Evolutionary conservation across 2,113 vertebrate genomes (phyloP).

Genomic region (Podilymbus podiceps): DNA sequence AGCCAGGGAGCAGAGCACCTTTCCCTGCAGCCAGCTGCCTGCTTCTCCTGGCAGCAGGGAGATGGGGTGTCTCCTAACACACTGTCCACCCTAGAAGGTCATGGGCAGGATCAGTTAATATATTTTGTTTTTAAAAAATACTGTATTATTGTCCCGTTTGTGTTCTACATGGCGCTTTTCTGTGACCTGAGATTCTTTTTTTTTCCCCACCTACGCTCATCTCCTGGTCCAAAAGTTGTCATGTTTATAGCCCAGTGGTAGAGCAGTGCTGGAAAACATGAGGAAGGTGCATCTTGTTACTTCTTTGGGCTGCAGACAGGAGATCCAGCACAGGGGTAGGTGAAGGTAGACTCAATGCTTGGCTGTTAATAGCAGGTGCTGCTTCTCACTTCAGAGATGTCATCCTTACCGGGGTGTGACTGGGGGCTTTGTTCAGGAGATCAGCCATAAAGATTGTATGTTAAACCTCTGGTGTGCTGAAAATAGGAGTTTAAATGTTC

Average conservation of each 20-base stretch:
- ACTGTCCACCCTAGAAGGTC: not conserved
- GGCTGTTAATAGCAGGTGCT: not conserved
- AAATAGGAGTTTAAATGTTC: not conserved
- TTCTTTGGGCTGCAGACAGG: not conserved
- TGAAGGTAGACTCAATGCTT: not conserved
- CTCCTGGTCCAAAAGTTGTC: not conserved
- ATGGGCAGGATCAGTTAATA: not conserved
- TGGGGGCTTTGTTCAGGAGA: not conserved
- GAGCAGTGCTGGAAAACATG: not conserved
- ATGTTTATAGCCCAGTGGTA: not conserved
- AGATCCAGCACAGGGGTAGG: not conserved
- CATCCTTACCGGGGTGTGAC: not conserved
- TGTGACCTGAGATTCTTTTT: not conserved
- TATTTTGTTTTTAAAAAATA: fast-evolving
- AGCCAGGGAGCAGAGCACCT: not conserved
- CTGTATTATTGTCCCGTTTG: not conserved
- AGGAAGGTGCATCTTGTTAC: not conserved
- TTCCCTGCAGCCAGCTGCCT: not conserved
- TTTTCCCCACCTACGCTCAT: not conserved
- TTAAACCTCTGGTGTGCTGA: not conserved
- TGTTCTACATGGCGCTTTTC: not conserved
- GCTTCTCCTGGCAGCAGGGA: not conserved
- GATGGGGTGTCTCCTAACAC: not conserved
- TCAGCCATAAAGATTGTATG: not conserved
- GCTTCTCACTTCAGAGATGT: not conserved